Evolutionary conservation across 2,113 vertebrate genomes (phyloP).

Genomic region (Gopherus evgoodei): DNA sequence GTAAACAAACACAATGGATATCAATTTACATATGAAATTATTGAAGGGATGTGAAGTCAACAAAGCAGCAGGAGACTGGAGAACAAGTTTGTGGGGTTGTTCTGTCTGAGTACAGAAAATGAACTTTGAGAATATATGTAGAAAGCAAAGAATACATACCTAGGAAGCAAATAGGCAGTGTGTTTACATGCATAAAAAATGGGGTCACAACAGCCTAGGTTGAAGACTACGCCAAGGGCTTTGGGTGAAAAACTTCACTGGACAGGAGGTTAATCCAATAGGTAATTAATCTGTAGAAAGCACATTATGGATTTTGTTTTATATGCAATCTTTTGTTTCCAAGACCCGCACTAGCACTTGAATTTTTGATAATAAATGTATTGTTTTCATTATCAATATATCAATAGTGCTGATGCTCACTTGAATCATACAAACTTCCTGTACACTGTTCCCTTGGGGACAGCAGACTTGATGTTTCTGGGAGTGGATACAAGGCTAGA

Average conservation of each 20-base stretch:
- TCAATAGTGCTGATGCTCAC: background rate
- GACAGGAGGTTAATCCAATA: background rate
- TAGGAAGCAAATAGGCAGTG: background rate
- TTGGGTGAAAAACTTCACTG: background rate
- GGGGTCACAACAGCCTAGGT: background rate
- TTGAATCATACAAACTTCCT: background rate
- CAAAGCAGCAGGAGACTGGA: background rate
- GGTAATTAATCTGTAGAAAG: background rate
- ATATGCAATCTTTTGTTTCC: background rate
- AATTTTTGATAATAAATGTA: background rate
- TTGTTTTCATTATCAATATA: background rate
- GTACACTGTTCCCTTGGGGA: background rate
- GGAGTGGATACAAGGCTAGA: background rate
- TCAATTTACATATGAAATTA: background rate
- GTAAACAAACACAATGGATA: background rate
- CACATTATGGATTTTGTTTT: background rate
- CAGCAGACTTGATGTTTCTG: background rate
- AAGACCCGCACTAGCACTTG: background rate
- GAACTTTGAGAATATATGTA: background rate
- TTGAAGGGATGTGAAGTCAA: background rate
- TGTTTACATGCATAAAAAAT: background rate
- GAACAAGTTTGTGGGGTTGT: background rate
- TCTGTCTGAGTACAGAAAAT: background rate
- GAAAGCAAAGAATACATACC: background rate
- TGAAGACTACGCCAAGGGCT: background rate